Evolutionary conservation across 2,888 invertebrate species (phyloP).

Genomic region (Isoperla grammatica): DNA sequence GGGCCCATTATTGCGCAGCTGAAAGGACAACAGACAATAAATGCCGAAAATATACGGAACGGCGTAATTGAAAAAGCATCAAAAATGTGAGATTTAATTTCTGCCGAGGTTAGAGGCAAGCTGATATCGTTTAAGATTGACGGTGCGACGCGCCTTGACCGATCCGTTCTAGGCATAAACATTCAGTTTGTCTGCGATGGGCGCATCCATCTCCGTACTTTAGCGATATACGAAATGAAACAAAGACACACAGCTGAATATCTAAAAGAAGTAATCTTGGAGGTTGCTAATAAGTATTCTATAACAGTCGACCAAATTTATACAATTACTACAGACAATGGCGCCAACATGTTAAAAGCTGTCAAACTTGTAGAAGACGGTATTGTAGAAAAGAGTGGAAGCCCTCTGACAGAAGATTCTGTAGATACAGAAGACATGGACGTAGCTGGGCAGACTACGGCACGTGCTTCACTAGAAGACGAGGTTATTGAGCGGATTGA

Average conservation of each 20-base stretch:
- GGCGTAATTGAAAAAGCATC: neutral
- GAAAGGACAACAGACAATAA: neutral
- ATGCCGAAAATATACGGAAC: neutral
- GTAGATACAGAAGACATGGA: too few relatives aligned
- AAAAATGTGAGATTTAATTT: neutral
- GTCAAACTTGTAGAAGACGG: too few relatives aligned
- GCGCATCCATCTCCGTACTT: slow-evolving; percentile 21
- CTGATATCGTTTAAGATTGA: slow-evolving; percentile 26
- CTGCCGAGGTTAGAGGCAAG: neutral
- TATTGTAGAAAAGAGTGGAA: too few relatives aligned
- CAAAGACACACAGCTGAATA: neutral
- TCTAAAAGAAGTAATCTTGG: neutral
- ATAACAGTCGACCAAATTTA: neutral
- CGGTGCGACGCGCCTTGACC: slow-evolving; percentile 18
- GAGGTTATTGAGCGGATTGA: too few relatives aligned
- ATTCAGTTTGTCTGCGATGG: slow-evolving; percentile 23
- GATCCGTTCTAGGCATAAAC: slow-evolving; percentile 23
- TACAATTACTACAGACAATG: neutral
- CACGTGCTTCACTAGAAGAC: too few relatives aligned
- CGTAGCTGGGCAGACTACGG: too few relatives aligned
- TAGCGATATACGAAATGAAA: slow-evolving; percentile 24
- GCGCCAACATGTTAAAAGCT: slow-evolving; percentile 1
- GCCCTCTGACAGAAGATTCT: too few relatives aligned
- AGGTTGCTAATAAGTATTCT: neutral
- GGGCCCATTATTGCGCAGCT: slow-evolving; percentile 13